Base-by-base conservation (phyloP, 1,140 invertebrate genomes). In the Coenobita brevimanus region DNA sequence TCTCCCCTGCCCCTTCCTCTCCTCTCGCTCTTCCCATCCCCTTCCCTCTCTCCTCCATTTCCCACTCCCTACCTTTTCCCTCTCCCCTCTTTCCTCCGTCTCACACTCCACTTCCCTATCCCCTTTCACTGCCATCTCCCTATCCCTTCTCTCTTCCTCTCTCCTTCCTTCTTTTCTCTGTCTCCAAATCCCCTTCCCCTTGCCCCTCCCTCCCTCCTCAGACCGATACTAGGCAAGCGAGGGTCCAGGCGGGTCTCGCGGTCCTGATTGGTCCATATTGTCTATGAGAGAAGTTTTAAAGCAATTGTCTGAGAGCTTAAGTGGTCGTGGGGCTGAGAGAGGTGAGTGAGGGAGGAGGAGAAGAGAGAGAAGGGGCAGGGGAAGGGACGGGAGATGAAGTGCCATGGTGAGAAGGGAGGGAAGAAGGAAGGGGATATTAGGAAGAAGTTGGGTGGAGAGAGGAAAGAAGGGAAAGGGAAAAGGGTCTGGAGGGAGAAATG, bases 211-310 rank as follows among this genome's bases (percentile, higher is more conserved):
- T 21, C 60, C 27, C 60, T 21, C 60, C 27, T 3, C 17, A 3
- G 21, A 17, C 17, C 60, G 21, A 17, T 62, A n/a, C n/a, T n/a
- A n/a, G n/a, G n/a, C n/a, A n/a, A n/a, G n/a, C n/a, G n/a, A n/a
- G n/a, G n/a, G n/a, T n/a, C n/a, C n/a, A n/a, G n/a, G n/a, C n/a
- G n/a, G n/a, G n/a, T n/a, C n/a, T n/a, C n/a, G n/a, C n/a, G n/a
- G n/a, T n/a, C n/a, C 21, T 64, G 30, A 64, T 64, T 64, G 60
- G 4, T 64, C 6, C 60, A 64, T 6, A 64, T 64, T 64, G 21
- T 64, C 60, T 21, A 64, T 64, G 21, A 21, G 60, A 73, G 69
- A 73, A 8, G 8, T 41, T 73, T 73, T 36, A 73, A 73, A 73
- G 30, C n/a, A 33, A 36, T 36, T 24, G 21, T 15, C 2, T 8